Base-by-base conservation (phyloP, 2,113 vertebrate species). In the Lophius piscatorius region DNA sequence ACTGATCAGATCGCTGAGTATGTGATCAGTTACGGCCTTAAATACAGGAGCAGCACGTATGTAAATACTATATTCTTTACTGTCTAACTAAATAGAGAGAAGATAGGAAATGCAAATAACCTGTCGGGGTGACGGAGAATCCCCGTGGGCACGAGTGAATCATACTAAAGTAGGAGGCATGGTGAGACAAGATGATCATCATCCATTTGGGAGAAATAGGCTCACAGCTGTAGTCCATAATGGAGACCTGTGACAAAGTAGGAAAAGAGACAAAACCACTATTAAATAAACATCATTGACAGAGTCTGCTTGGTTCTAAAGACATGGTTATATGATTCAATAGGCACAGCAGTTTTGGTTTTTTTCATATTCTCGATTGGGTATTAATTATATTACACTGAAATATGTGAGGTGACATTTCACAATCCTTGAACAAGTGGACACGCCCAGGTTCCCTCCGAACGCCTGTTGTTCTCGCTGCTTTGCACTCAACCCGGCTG, bases 161-260 rank as follows among this genome's bases (percentile, higher is more conserved):
- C 42, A 48, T 66, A 65, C 54, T 64, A n/a, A n/a, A n/a, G n/a
- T n/a, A n/a, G n/a, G n/a, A n/a, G n/a, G n/a, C n/a, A n/a, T n/a
- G 64, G 63, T 17, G 59, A 41, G 2, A 36, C 16, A 38, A n/a
- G 60, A 5, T 21, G 66, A 64, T 72, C 55, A 63, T 87, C 76
- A 84, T 73, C 83, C 75, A 42, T 65, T 65, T 48, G 81, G 81
- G 63, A 72, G 50, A 22, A 65, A 63, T 22, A 12, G 17, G 33
- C 5, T n/a, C 14, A 39, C 31, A 56, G 48, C 24, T 78, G 55
- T 6, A 14, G 17, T 14, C 67, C 75, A 73, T 66, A 46, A 72
- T 33, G 56, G 23, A 71, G 61, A 71, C 62, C 84, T 85, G 72
- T 17, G 41, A 74, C 40, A 46, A 63, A 42, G 5, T 58, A 54